These are phyloP conservation scores for Etheostoma nigrum DNA, from an alignment of 2,797 vertebrate genomes.

Conservation along the genomic window DNA sequence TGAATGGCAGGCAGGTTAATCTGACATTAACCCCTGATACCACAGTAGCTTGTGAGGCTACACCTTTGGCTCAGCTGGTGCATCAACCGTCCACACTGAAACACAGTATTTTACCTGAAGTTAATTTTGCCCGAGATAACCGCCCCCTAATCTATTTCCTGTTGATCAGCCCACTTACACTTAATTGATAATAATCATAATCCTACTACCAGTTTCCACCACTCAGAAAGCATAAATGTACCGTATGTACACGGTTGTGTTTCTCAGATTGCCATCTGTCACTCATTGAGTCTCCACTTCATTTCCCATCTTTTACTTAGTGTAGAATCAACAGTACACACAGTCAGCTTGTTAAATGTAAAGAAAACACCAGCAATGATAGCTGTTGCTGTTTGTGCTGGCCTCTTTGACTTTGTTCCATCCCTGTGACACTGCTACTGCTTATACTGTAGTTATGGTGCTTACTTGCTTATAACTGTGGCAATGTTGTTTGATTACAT, in stretches of 20 bases:
- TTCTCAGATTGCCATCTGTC: slow-evolving; percentile 10
- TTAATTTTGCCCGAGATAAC: slow-evolving; percentile 19
- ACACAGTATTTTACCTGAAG: neutral
- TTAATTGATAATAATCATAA: slow-evolving; percentile 38
- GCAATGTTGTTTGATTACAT: neutral
- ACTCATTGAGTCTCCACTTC: neutral
- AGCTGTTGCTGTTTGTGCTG: neutral
- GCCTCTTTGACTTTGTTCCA: too few species aligned
- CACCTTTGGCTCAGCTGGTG: slow-evolving; percentile 26
- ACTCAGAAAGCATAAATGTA: slow-evolving; percentile 14
- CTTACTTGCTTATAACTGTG: neutral
- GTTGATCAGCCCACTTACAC: slow-evolving; percentile 48
- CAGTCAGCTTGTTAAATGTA: neutral
- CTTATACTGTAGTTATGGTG: too few species aligned
- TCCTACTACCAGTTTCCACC: slow-evolving; percentile 3
- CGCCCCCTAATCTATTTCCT: slow-evolving; percentile 17
- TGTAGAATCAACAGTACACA: too few species aligned
- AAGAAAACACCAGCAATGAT: neutral
- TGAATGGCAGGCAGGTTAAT: neutral
- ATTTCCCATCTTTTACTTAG: neutral
- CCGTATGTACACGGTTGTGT: slow-evolving; percentile 11
- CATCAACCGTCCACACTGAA: slow-evolving; percentile 5
- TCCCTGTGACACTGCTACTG: too few species aligned
- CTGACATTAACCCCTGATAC: slow-evolving; percentile 1
- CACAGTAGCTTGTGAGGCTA: neutral